Evolutionary conservation across 2,113 vertebrate genomes (phyloP).

Genomic region (Cyphomyrus discorhynchus): DNA sequence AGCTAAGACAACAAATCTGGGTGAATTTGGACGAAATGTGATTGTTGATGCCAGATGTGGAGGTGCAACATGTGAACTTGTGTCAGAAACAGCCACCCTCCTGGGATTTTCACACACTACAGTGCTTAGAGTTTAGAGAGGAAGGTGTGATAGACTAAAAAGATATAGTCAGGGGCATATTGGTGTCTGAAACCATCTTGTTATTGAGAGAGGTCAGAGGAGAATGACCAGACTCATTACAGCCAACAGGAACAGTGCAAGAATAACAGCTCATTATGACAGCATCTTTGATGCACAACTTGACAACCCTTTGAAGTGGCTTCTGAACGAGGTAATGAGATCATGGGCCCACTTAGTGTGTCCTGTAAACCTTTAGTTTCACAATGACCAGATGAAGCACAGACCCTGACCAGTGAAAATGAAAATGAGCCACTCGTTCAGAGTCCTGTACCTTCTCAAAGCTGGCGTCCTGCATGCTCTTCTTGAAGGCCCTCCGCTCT

Average conservation of each 20-base stretch:
- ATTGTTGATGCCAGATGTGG: neutral
- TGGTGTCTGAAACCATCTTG: neutral
- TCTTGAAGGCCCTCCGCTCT: neutral
- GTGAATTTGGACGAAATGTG: neutral
- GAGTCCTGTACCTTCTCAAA: slow-evolving; percentile 4
- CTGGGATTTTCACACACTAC: neutral
- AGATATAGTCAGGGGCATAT: neutral
- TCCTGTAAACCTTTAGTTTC: neutral
- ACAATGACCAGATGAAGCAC: neutral
- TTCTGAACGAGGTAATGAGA: too few relatives aligned
- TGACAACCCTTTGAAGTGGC: neutral
- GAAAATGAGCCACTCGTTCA: too few relatives aligned
- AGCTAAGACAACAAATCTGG: neutral
- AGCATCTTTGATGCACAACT: neutral
- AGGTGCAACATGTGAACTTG: neutral
- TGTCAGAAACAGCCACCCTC: neutral
- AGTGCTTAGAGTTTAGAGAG: neutral
- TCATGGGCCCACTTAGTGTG: neutral
- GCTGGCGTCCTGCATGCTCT: neutral
- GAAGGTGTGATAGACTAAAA: neutral
- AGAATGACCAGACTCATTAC: neutral
- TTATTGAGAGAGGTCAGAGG: neutral
- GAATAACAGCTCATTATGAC: neutral
- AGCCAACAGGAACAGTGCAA: neutral
- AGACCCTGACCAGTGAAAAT: neutral